Conservation (phyloP, 2,797 vertebrate species). For the Gorsachius magnificus region DNA sequence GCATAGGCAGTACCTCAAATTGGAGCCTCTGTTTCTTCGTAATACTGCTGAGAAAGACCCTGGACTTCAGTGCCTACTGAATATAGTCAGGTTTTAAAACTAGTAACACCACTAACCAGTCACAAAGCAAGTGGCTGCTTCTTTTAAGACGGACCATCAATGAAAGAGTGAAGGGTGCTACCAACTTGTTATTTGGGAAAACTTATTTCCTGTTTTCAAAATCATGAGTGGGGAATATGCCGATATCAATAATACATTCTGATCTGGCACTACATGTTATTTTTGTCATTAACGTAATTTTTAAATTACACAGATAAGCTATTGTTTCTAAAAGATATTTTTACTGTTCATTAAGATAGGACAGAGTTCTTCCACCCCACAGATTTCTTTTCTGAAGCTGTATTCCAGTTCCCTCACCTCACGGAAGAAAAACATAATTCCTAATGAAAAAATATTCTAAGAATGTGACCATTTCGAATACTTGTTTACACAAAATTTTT, state of each 20-base stretch:
- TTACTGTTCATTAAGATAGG: not conserved
- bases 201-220: not conserved
- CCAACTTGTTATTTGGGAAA: not conserved
- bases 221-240: not conserved
- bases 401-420: not conserved
- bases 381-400: not conserved
- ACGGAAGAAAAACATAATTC: not conserved
- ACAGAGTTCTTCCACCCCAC: not conserved
- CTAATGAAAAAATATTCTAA: not conserved
- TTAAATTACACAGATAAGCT: not conserved
- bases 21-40: not conserved
- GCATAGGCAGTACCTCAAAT: not conserved
- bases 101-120: not conserved
- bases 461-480: not conserved
- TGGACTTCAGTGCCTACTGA: not conserved
- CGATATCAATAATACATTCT: not conserved
- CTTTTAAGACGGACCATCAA: not conserved
- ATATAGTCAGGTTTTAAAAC: not conserved
- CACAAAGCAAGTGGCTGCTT: not conserved
- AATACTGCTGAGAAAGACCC: not conserved
- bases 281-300: not conserved
- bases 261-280: not conserved
- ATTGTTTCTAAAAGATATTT: not conserved
- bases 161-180: not conserved
- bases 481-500: slow-evolving; percentile 39